These are phyloP conservation scores for Sander lucioperca DNA, from an alignment of 2,113 vertebrate species.

Conservation along the genomic window DNA sequence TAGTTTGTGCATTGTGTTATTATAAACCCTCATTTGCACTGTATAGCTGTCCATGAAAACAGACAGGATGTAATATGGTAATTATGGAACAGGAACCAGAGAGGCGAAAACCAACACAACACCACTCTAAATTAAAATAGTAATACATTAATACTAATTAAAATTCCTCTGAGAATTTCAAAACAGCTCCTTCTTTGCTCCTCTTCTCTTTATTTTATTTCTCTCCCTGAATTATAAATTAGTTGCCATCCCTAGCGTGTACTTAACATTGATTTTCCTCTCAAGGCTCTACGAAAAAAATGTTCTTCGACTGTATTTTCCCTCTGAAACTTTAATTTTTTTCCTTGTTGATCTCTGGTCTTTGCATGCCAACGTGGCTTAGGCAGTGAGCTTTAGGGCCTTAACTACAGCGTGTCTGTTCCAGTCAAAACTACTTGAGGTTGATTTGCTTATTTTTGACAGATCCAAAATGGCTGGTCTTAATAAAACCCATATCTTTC, in stretches of 20 bases:
- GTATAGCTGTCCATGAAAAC: slow-evolving; percentile 58
- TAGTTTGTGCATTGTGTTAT: slow-evolving; percentile 57
- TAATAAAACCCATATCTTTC: slow-evolving; percentile 2
- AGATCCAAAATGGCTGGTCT: slow-evolving; percentile 48
- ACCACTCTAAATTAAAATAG: slow-evolving; percentile 66
- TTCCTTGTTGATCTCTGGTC: slow-evolving; percentile 18
- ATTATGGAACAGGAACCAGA: slow-evolving; percentile 60
- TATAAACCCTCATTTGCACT: slow-evolving; percentile 76
- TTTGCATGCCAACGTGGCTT: slow-evolving; percentile 24
- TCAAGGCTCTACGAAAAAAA: slow-evolving; percentile 18
- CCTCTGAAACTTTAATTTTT: slow-evolving; percentile 29
- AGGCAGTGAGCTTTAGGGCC: slow-evolving; percentile 31
- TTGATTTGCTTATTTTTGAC: slow-evolving; percentile 59
- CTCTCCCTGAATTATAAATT: slow-evolving; percentile 44
- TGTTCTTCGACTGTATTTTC: slow-evolving; percentile 18
- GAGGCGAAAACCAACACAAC: slow-evolving; percentile 52
- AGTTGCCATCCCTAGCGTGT: slow-evolving; percentile 38
- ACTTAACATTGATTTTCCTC: slow-evolving; percentile 54
- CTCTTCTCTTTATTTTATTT: slow-evolving; percentile 31
- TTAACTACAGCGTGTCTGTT: slow-evolving; percentile 46
- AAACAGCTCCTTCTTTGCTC: slow-evolving; percentile 12
- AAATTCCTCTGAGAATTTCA: slow-evolving; percentile 59
- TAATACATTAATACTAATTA: slow-evolving; percentile 71
- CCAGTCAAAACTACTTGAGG: slow-evolving; percentile 21
- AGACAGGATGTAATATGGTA: slow-evolving; percentile 63